Evolutionary conservation across 2,797 vertebrate species (phyloP).

Genomic region (Gymnodraco acuticeps): DNA sequence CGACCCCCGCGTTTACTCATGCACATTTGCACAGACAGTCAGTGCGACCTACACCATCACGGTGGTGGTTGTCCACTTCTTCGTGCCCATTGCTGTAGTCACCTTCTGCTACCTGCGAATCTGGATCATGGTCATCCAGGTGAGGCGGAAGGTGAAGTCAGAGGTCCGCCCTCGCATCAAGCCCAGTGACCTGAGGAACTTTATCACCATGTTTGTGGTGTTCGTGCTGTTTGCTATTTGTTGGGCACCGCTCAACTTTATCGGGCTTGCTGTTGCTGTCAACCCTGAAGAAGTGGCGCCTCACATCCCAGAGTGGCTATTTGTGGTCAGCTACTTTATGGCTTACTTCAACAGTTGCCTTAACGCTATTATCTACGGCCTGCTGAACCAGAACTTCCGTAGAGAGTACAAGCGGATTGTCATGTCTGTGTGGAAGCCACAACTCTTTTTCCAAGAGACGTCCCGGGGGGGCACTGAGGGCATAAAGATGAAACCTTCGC

Average conservation of each 20-base stretch:
- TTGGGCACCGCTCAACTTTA: slow-evolving; percentile 91
- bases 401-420: slow-evolving; percentile 90
- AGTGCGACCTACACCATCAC: slow-evolving; percentile 88
- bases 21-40: slow-evolving; percentile 89
- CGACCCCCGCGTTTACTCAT: slow-evolving; percentile 88
- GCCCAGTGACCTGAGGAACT: slow-evolving; percentile 87
- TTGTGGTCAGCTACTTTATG: slow-evolving; percentile 91
- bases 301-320: slow-evolving; percentile 88
- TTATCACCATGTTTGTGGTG: slow-evolving; percentile 92
- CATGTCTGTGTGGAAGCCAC: slow-evolving; percentile 86
- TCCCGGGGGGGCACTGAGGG: slow-evolving; percentile 87
- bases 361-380: slow-evolving; percentile 91
- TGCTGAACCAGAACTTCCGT: slow-evolving; percentile 92
- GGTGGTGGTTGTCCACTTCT: slow-evolving; percentile 89
- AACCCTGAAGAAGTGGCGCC: slow-evolving; percentile 84
- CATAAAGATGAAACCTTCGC: slow-evolving; percentile 87
- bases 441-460: slow-evolving; percentile 85
- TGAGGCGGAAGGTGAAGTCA: slow-evolving; percentile 86
- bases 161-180: slow-evolving; percentile 83
- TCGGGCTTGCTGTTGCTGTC: slow-evolving; percentile 88
- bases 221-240: slow-evolving; percentile 92
- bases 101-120: slow-evolving; percentile 92
- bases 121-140: slow-evolving; percentile 90
- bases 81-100: slow-evolving; percentile 88
- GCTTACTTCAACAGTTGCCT: slow-evolving; percentile 95